Base-by-base conservation (phyloP, 2,797 vertebrate species). In the Liasis olivaceus region DNA sequence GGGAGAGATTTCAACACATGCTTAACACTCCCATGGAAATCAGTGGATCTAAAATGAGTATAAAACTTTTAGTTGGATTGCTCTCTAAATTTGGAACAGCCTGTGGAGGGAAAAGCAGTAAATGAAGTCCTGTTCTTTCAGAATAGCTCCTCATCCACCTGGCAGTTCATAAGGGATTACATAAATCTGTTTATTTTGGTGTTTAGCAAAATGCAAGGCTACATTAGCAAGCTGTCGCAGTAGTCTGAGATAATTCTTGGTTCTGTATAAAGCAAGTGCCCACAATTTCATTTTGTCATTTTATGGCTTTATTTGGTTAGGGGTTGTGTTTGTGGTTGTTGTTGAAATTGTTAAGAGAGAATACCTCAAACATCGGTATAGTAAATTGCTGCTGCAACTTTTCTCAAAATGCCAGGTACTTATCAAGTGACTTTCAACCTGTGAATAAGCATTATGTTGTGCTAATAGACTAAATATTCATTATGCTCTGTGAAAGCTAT, bases 201-300 rank as follows among this genome's bases (percentile, higher is more conserved):
- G 91, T 96, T 95, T 95, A 93, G 95, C 95, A 95, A 96, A 96
- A 96, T 91, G 69, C 91, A 89, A 85, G 28, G 85, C 88, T 93
- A 56, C 94, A 95, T 97, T 96, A 96, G 93, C 96, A 97, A 97
- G 96, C 96, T 97, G 97, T 95, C 28, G 0, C 84, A 89, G 93
- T 91, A 94, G 94, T 96, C 95, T 93, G 85, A 96, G 91, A 93
- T 91, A 88, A 91, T 94, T 96, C 92, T 96, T 91, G 90, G 91
- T 77, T 94, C 90, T 95, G 85, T 91, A 69, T 85, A 94, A 94
- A 89, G 90, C 90, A 95, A 95, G 91, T 11, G 28, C 66, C 92
- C 59, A 81, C 94, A 93, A 95, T 96, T 95, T 93, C 51, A 89
- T 91, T 94, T 96, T 95, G 88, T 92, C 94, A 93, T 90, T 96